phyloP scores from a whole-genome alignment of 2,888 invertebrate genomes.

The Tenthredo mesomela region DNA sequence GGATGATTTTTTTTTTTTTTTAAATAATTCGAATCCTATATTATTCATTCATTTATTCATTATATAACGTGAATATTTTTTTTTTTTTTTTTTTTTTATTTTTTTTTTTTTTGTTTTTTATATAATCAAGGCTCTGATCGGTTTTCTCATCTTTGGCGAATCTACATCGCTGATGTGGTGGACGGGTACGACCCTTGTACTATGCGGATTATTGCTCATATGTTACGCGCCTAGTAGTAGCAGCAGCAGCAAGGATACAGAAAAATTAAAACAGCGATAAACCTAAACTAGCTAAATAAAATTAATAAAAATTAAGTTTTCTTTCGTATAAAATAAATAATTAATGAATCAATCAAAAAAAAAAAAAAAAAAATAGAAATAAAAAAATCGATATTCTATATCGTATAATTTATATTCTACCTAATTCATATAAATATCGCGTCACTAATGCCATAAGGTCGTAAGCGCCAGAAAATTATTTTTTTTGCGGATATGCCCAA shows the following conservation, averaged over 20 bases:
- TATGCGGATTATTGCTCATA: slow-evolving; percentile 85
- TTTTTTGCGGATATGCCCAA: too few species aligned
- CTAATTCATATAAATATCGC: too few species aligned
- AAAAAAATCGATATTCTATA: not conserved
- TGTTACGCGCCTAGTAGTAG: slow-evolving; percentile 61
- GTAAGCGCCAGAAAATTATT: too few species aligned
- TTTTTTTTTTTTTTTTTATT: too few species aligned
- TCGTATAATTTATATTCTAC: too few species aligned
- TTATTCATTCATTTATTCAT: slow-evolving; percentile 37
- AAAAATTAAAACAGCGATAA: slow-evolving; percentile 29
- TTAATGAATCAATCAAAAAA: too few species aligned
- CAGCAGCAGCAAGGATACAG: not conserved
- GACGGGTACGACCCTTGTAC: slow-evolving; percentile 85
- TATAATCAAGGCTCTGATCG: slow-evolving; percentile 85
- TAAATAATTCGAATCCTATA: slow-evolving; percentile 7
- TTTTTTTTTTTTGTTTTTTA: slow-evolving; percentile 45
- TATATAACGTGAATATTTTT: slow-evolving; percentile 20
- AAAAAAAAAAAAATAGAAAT: too few species aligned
- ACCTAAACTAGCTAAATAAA: too few species aligned
- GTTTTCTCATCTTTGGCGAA: slow-evolving; percentile 86
- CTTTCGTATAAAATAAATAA: too few species aligned
- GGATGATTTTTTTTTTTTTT: not conserved
- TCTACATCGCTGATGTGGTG: slow-evolving; percentile 85
- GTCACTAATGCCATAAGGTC: too few species aligned
- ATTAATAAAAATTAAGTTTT: too few species aligned